Conservation (phyloP, 2,888 invertebrate genomes). For the Galerucella calmariensis region DNA sequence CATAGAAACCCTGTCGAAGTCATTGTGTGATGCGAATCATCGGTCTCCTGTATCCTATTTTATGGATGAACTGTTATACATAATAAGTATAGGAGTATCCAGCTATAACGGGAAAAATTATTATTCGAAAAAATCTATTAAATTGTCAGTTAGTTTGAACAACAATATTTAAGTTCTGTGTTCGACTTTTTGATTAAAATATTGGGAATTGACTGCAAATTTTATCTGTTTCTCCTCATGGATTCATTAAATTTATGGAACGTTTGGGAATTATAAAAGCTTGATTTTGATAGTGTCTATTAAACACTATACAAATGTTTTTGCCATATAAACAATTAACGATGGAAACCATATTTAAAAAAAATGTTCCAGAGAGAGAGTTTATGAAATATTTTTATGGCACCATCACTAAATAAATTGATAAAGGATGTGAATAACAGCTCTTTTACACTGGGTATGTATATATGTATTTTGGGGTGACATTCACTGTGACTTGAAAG, state of each 20-base stretch:
- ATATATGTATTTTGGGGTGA: too few species aligned
- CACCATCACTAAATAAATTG: neutral
- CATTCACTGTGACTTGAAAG: too few species aligned
- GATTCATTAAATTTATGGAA: neutral
- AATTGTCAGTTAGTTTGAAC: neutral
- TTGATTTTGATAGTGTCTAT: constrained; percentile 5
- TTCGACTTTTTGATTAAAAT: too few species aligned
- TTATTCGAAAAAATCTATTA: neutral
- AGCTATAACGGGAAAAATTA: neutral
- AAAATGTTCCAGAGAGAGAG: neutral
- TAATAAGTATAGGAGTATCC: neutral
- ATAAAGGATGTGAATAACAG: too few species aligned
- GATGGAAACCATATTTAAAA: neutral
- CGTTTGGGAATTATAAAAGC: constrained; percentile 1
- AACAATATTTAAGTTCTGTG: neutral
- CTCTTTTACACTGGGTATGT: too few species aligned
- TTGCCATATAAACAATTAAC: neutral
- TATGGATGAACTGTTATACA: constrained; percentile 31
- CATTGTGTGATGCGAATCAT: constrained; percentile 39
- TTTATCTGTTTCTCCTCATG: constrained; percentile 12
- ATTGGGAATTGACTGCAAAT: constrained; percentile 9
- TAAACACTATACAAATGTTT: constrained; percentile 1
- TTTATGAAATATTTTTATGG: neutral
- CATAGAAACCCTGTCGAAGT: constrained; percentile 40
- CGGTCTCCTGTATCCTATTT: constrained; percentile 33